phyloP scores from a whole-genome alignment of 92 coral and sea anemone genomes.

The Palythoa caribaeorum region DNA sequence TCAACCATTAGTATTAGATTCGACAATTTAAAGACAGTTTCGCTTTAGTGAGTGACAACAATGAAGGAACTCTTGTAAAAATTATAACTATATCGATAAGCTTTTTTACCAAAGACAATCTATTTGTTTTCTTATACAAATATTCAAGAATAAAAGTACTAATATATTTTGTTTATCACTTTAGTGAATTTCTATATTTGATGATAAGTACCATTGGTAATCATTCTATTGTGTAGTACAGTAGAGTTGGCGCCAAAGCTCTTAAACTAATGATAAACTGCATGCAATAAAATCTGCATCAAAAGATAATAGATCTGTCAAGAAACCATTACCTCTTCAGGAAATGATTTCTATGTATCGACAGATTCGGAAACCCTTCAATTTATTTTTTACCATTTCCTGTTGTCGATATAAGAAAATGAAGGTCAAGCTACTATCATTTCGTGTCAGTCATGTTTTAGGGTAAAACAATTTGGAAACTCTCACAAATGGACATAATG shows the following conservation, averaged over 20 bases:
- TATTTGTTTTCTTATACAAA: conserved; percentile 69
- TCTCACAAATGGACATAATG: conserved; percentile 27
- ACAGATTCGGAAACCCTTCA: conserved; percentile 55
- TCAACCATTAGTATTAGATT: conserved; percentile 17
- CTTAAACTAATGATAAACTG: conserved; percentile 81
- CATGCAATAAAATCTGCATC: conserved; percentile 80
- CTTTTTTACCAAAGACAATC: conserved; percentile 59
- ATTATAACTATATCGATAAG: conserved; percentile 13
- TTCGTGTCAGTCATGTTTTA: not conserved
- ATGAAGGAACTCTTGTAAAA: conserved; percentile 1
- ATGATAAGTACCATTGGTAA: conserved; percentile 81
- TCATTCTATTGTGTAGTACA: conserved; percentile 73
- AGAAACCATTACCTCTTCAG: conserved; percentile 73
- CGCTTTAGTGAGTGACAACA: conserved; percentile 3
- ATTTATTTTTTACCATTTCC: conserved; percentile 60
- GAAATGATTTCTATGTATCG: conserved; percentile 69
- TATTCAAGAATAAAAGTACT: conserved; percentile 68
- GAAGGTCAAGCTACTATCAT: not conserved
- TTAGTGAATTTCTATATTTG: conserved; percentile 73
- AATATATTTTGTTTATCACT: conserved; percentile 70
- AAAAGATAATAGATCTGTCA: conserved; percentile 72
- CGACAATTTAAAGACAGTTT: conserved; percentile 1
- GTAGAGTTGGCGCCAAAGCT: conserved; percentile 89
- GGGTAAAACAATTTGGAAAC: conserved; percentile 5
- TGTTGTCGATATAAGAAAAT: conserved; percentile 28